phyloP scores from a whole-genome alignment of 2,888 invertebrate species.

The Lottia gigantea region DNA sequence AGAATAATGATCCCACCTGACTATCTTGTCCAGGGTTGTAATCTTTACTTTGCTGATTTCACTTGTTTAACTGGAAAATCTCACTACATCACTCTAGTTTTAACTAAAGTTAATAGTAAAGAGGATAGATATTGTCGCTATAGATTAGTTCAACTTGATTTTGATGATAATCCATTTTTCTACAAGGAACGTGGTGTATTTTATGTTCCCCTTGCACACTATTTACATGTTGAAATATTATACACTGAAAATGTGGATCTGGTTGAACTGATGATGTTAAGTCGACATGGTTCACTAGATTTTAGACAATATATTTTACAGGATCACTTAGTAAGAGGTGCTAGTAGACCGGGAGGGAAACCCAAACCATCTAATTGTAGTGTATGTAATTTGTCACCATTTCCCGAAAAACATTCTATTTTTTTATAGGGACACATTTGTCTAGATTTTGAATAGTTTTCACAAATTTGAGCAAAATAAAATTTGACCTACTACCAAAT shows the following conservation, averaged over 20 bases:
- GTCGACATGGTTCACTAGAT: background rate
- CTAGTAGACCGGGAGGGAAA: background rate
- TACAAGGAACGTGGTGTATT: background rate
- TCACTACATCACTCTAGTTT: conserved; percentile 12
- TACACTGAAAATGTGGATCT: conserved; percentile 14
- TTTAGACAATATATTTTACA: background rate
- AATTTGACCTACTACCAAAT: too few relatives aligned
- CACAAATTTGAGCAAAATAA: too few relatives aligned
- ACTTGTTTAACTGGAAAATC: background rate
- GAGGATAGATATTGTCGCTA: conserved; percentile 5
- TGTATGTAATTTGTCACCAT: background rate
- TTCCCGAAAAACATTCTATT: too few relatives aligned
- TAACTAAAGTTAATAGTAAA: conserved; percentile 9
- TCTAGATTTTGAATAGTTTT: too few relatives aligned
- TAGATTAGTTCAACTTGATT: conserved; percentile 3
- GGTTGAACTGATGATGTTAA: background rate
- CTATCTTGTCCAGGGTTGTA: background rate
- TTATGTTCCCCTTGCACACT: background rate
- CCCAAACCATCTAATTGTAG: background rate
- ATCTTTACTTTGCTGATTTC: conserved; percentile 16
- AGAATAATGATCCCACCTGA: background rate
- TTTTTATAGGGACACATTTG: too few relatives aligned
- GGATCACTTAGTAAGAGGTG: background rate
- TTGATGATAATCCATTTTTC: conserved; percentile 8
- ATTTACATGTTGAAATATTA: conserved; percentile 6